Evolutionary conservation across 2,888 invertebrate genomes (phyloP), one percentile per base, ranked within the genome.

Genomic region (Sesia apiformis): DNA sequence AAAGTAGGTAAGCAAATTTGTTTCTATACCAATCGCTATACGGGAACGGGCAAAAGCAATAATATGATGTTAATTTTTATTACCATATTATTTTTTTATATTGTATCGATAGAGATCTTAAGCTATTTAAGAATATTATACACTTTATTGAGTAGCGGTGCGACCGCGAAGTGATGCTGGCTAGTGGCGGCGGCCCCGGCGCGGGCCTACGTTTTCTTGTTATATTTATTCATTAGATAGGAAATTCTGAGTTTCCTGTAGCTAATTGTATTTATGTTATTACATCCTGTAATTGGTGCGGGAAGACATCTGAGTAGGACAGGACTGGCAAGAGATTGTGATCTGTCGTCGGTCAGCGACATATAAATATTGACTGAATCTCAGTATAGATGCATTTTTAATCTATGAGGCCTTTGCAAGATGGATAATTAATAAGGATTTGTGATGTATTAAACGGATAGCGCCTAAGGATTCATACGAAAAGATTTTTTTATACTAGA

Each of bases 41-140:
- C 89, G 89, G 89, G 89, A 89, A 88, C 89, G 89, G 89, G 89
- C 89, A 87, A 86, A 89, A 89, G 89, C 89, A 89, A 89, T 89
- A 89, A 89, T 89, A 89, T 88, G 86, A 89, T 84, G 86, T 89
- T 89, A 88, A 86, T 89, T 88, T 46, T 86, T 81, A 88, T 89
- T 89, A 89, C 89, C 89, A 89, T 89, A 88, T 89, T 88, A 88
- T 88, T 89, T 87, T 66, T 86, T 86, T 86, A 86, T 85, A 86
- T 85, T 84, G 75, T 86, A 87, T 83, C 84, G 80, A 81, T 87
- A 86, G 78, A 81, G 76, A 72, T 74, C 73, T 81, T 84, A 84
- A 84, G 80, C 79, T 86, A 82, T 76, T 81, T 82, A 82, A 83
- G 80, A 72, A 74, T 81, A 79, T 81, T 73, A 49, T 39, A 52